phyloP scores from a whole-genome alignment of 2,888 invertebrate species.

The Malachius bipustulatus region DNA sequence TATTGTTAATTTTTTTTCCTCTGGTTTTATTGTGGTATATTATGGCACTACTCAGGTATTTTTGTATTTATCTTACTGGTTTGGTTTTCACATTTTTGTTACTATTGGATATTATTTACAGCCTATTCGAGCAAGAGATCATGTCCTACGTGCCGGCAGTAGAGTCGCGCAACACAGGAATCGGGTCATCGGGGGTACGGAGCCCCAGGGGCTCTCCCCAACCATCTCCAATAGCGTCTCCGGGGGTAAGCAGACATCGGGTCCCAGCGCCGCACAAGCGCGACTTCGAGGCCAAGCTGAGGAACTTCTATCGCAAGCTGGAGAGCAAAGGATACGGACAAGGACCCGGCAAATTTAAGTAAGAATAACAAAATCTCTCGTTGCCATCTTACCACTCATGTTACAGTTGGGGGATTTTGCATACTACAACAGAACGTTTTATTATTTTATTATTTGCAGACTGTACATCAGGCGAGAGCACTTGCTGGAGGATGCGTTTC shows the following conservation, averaged over 20 bases:
- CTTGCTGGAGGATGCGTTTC: slow-evolving; percentile 89
- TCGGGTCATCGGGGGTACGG: slow-evolving; percentile 30
- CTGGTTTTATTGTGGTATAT: too few relatives aligned
- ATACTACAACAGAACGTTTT: not conserved
- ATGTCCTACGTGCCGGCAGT: slow-evolving; percentile 88
- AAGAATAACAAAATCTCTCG: slow-evolving; percentile 33
- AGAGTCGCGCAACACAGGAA: slow-evolving; percentile 31
- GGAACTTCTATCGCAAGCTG: slow-evolving; percentile 87
- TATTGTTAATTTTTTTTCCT: too few relatives aligned
- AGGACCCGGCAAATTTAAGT: slow-evolving; percentile 95
- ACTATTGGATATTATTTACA: too few relatives aligned
- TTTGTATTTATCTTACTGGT: too few relatives aligned
- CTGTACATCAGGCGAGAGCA: slow-evolving; percentile 87
- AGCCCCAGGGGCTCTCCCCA: slow-evolving; percentile 52
- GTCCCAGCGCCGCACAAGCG: slow-evolving; percentile 84
- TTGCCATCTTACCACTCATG: too few relatives aligned
- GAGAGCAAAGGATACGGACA: slow-evolving; percentile 96
- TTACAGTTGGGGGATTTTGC: not conserved
- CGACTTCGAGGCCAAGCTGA: slow-evolving; percentile 89
- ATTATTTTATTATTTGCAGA: slow-evolving; percentile 40
- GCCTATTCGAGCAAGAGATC: slow-evolving; percentile 96
- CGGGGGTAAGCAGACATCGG: slow-evolving; percentile 62
- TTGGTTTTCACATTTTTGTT: too few relatives aligned
- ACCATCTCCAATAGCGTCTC: slow-evolving; percentile 65
- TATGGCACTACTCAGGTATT: too few relatives aligned